phyloP scores from a whole-genome alignment of 2,888 invertebrate genomes.

The Eilema caniola region DNA sequence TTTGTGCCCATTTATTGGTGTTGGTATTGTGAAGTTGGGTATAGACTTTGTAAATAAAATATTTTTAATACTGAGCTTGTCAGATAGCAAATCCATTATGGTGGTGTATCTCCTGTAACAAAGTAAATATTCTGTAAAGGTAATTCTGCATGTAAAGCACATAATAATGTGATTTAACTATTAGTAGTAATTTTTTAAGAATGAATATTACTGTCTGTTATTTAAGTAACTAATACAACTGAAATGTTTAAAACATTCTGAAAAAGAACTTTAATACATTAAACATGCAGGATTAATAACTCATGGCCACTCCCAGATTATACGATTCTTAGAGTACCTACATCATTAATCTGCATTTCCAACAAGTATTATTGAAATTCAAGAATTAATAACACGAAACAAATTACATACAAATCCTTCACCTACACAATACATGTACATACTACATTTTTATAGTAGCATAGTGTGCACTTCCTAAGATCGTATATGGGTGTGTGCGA shows the following conservation, averaged over 20 bases:
- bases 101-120: conserved; percentile 41
- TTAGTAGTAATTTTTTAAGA: too few relatives aligned
- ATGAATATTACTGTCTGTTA: too few relatives aligned
- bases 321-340: neutral
- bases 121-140: neutral
- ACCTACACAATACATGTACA: neutral
- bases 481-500: neutral
- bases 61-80: conserved; percentile 73
- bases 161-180: neutral
- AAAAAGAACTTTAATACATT: too few relatives aligned
- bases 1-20: conserved; percentile 70
- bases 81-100: conserved; percentile 56
- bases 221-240: too few relatives aligned
- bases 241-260: neutral
- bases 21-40: conserved; percentile 70
- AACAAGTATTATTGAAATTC: neutral
- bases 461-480: neutral
- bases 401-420: neutral
- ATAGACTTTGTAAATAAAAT: conserved; percentile 76
- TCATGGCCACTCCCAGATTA: neutral
- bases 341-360: neutral
- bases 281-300: neutral
- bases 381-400: neutral
- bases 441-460: neutral
- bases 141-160: neutral